Evolutionary conservation across 2,888 invertebrate genomes (phyloP).

Genomic region (Agrochola litura): DNA sequence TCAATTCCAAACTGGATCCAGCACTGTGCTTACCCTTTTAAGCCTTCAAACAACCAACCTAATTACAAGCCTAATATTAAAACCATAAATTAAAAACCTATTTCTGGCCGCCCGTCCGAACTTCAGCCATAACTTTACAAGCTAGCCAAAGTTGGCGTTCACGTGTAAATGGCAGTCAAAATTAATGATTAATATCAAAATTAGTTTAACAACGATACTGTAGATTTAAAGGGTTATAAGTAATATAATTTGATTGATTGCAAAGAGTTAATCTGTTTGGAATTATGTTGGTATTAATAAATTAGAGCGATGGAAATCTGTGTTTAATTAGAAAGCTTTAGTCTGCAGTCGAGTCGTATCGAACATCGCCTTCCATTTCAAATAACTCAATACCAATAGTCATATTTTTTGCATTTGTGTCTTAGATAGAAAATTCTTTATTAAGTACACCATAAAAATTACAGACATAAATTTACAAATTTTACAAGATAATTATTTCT

Average conservation of each 20-base stretch:
- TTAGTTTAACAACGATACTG: conserved; percentile 31
- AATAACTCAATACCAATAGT: too few species aligned
- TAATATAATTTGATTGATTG: conserved; percentile 31
- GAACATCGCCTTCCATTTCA: background rate
- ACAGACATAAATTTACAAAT: too few species aligned
- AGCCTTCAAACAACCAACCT: conserved; percentile 25
- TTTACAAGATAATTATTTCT: background rate
- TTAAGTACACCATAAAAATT: too few species aligned
- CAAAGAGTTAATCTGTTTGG: conserved; percentile 13
- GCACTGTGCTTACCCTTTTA: background rate
- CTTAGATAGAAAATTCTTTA: too few species aligned
- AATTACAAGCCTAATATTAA: conserved; percentile 43
- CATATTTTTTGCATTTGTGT: background rate
- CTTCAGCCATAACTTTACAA: conserved; percentile 39
- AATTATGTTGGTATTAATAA: conserved; percentile 12
- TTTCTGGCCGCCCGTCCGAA: conserved; percentile 13
- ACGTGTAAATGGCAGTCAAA: conserved; percentile 34
- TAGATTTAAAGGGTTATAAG: background rate
- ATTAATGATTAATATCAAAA: conserved; percentile 44
- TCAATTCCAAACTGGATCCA: background rate
- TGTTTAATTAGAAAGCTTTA: background rate
- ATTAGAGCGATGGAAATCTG: background rate
- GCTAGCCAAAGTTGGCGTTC: conserved; percentile 33
- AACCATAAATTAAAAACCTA: conserved; percentile 52
- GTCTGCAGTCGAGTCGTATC: background rate